Base-by-base conservation (phyloP, 2,888 invertebrate genomes). In the Latrodectus elegans region DNA sequence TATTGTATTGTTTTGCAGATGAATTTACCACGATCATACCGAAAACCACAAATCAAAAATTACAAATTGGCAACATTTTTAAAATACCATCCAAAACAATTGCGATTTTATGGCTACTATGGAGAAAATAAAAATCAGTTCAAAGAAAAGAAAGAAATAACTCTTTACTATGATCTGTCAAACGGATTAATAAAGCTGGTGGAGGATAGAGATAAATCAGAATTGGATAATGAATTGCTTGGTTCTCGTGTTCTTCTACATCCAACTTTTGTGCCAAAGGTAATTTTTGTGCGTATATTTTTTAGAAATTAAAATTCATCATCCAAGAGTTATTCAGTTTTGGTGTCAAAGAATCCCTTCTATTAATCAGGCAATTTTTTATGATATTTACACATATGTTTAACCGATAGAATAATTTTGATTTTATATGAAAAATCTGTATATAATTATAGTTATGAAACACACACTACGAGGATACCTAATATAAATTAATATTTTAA, bases 221-320 rank as follows among this genome's bases (percentile, higher is more conserved):
- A 73, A 55, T 64, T 71, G 65, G 80, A 80, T 11, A 67, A 52
- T 49, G 87, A 82, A 26, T 38, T 68, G 17, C 26, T 26, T 12
- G 80, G 76, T 38, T 71, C 80, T 2, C 17, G 70, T 4, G 74
- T 88, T 38, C 17, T 88, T 38, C 52, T 88, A 8, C 17, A 64
- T 10, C 82, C 82, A 3, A 83, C 83, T 6, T 14, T 26, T 8
- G 82, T 83, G 6, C 87, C 87, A 15, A 88, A 88, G 60, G 87
- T 87, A 71, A 78, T 38, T 11, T 8, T 38, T 38, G 38, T 4
- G 38, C 38, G 38, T 6, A 38, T 1, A 22, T 22, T 22, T 38
- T 38, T 38, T 38, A 38, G 4, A 38, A 38, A 38, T 6, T 38
- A 38, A 38, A 38, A 38, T 38, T 6, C 6, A 38, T 4, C 6